A percentile compares a stretch with the other conserved stretches of the same genome.
Evolutionary conservation across 2,113 vertebrate genomes (phyloP).

Genomic region (Phainopepla nitens): DNA sequence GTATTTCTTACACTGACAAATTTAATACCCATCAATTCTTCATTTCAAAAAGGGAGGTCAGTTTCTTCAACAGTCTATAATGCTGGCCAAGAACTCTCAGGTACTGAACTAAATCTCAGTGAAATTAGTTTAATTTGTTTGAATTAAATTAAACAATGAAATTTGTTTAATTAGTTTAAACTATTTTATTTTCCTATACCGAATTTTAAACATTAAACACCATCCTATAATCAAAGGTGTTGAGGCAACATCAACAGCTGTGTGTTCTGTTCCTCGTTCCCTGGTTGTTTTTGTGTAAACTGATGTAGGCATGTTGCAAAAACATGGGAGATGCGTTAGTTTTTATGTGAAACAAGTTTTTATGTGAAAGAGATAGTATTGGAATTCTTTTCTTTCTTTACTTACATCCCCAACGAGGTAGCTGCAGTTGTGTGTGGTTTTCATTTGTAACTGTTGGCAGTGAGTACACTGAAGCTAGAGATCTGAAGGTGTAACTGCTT

Average conservation of each 20-base stretch:
- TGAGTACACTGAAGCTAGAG: neutral
- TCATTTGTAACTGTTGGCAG: neutral
- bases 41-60: neutral
- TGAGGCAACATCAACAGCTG: neutral
- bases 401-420: fast-evolving
- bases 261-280: neutral
- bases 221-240: neutral
- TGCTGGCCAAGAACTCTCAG: neutral
- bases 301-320: neutral
- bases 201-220: neutral
- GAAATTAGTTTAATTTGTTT: neutral
- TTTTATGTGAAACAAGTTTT: neutral
- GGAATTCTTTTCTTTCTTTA: neutral
- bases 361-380: neutral
- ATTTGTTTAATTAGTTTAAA: neutral
- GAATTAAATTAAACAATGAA: neutral
- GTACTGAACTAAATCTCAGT: neutral
- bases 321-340: neutral
- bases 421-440: neutral
- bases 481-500: neutral
- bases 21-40: neutral
- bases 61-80: neutral
- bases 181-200: neutral
- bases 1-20: neutral
- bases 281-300: neutral